Base-by-base conservation (phyloP, 2,888 invertebrate species). In the Cerceris ruficornis region DNA sequence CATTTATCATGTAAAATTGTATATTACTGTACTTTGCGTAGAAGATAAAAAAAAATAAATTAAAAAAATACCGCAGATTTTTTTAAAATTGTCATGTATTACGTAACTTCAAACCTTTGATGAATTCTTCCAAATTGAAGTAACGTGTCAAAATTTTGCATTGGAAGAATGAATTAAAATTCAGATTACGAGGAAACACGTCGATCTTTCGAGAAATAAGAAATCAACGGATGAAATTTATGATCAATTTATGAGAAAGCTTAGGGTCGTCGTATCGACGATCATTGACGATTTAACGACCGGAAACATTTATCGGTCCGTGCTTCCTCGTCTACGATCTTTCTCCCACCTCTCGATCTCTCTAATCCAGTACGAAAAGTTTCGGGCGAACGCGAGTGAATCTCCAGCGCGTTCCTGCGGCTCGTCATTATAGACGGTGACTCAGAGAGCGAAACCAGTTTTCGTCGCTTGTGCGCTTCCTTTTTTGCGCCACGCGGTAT, bases 391-490 rank as follows among this genome's bases (percentile, higher is more conserved):
- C 83, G 28, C 28, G 77, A 77, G 80, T 80, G 83, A 80, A 80
- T 81, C 81, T 82, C 59, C 78, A 60, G 55, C 80, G 80, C 75
- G 85, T 80, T 85, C 82, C 80, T 75, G 69, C 71, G 84, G 84
- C 86, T 86, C 91, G 87, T 91, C 91, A 91, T 91, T 91, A 91
- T 88, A 87, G 87, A 89, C 88, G 89, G 89, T 91, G 91, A 91
- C 91, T 91, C 91, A 91, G 88, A 89, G 82, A 84, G 81, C 84
- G 82, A 90, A 91, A 91, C 91, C 91, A 89, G 91, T 91, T 91
- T 91, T 85, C 88, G 87, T 84, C 69, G 71, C 73, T 81, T 80
- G 71, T 81, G 75, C 79, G 66, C 70, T 68, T 81, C 74, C 79
- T 83, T 86, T 86, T 89, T 89, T 85, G 74, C 82, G 85, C 83